Evolutionary conservation across 1,140 invertebrate species (phyloP).

Genomic region (Hycleus phaleratus): DNA sequence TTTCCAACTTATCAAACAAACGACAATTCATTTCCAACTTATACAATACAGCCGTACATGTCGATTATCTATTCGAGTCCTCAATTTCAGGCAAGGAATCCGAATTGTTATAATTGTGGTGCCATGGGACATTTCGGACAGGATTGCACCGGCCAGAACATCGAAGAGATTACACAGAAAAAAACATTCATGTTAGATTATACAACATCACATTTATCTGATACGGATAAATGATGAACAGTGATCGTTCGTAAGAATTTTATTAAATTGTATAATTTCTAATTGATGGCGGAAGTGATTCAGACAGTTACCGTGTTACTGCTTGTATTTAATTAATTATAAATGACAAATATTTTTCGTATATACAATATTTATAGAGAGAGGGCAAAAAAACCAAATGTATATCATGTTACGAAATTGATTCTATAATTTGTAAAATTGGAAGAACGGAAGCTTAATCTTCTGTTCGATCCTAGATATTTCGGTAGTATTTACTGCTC

Average conservation of each 20-base stretch:
- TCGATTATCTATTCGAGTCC: conserved; percentile 42
- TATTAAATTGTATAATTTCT: no score
- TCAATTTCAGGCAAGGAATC: conserved; percentile 43
- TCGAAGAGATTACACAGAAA: conserved; percentile 75
- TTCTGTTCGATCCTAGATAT: no score
- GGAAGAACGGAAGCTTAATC: no score
- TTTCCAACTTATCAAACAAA: conserved; percentile 24
- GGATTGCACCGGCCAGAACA: conserved; percentile 78
- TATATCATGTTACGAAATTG: no score
- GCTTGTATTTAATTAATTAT: conserved; percentile 4
- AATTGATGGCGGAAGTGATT: conserved; percentile 1
- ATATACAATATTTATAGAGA: no score
- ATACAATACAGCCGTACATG: conserved; percentile 44
- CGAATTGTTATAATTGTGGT: conserved; percentile 68
- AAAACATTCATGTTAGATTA: conserved; percentile 47
- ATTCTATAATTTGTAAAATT: no score
- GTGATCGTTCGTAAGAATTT: background rate
- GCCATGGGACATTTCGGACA: conserved; percentile 65
- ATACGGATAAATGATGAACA: conserved; percentile 18
- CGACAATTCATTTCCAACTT: conserved; percentile 32
- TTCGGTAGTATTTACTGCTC: no score
- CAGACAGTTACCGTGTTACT: conserved; percentile 20
- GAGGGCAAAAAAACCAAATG: no score
- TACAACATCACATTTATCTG: conserved; percentile 1
- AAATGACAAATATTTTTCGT: background rate